A percentile compares a stretch with the other conserved stretches of the same genome.
These are phyloP conservation scores for Raja brachyura DNA, from an alignment of 2,113 vertebrate species.

Conservation along the genomic window DNA sequence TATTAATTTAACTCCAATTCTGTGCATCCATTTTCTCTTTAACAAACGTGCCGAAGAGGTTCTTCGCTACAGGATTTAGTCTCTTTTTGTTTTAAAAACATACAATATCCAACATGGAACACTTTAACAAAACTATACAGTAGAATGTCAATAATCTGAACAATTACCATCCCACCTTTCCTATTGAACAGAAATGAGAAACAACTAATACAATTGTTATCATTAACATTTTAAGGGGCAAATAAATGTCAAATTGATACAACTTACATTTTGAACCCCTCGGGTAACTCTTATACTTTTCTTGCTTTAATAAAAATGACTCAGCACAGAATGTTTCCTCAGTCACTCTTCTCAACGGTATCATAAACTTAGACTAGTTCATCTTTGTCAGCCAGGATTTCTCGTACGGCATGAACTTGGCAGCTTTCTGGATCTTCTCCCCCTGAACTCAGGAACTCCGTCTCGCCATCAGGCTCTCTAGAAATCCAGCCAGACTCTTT, in stretches of 20 bases:
- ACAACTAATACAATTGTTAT: background rate
- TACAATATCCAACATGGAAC: background rate
- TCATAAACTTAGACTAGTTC: slow-evolving; percentile 12
- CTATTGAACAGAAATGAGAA: background rate
- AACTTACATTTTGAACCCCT: background rate
- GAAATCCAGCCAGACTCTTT: slow-evolving; percentile 28
- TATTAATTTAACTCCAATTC: background rate
- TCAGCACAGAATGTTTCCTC: background rate
- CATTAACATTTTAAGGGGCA: background rate
- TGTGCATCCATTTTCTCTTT: background rate
- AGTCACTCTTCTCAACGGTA: background rate
- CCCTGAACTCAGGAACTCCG: slow-evolving; percentile 10
- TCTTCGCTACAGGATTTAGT: background rate
- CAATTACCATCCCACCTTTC: background rate
- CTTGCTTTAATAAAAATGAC: background rate
- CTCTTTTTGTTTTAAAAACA: background rate
- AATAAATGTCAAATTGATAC: background rate
- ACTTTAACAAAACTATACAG: background rate
- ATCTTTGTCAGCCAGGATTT: slow-evolving; percentile 17
- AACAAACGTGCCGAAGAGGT: background rate
- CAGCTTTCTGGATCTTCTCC: background rate
- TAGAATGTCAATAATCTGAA: background rate
- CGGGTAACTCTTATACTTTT: background rate
- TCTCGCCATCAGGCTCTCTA: background rate
- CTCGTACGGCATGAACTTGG: background rate